phyloP scores from a whole-genome alignment of 2,113 vertebrate species.

The Peromyscus leucopus region DNA sequence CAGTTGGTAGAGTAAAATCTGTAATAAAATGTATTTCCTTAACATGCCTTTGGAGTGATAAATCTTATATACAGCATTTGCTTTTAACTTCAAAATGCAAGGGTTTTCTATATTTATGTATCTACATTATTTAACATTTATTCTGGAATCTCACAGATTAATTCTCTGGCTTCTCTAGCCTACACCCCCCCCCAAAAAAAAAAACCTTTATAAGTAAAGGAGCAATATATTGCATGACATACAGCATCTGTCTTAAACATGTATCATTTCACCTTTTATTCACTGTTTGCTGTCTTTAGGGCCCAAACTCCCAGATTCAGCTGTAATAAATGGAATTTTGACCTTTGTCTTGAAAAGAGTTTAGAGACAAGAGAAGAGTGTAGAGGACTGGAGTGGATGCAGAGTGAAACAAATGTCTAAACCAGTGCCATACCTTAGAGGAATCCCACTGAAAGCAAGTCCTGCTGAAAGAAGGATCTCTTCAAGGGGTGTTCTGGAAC shows the following conservation, averaged over 20 bases:
- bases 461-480: not conserved
- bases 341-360: slow-evolving; percentile 50
- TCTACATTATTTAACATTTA: slow-evolving; percentile 36
- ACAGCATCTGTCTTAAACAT: not conserved
- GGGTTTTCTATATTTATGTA: not conserved
- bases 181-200: not conserved
- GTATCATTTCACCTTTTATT: not conserved
- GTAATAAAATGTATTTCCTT: slow-evolving; percentile 56
- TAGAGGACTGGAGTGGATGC: not conserved
- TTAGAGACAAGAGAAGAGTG: not conserved
- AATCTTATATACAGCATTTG: slow-evolving; percentile 3
- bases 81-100: slow-evolving; percentile 41
- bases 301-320: not conserved
- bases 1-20: not conserved
- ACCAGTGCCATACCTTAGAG: slow-evolving; percentile 28
- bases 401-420: slow-evolving; percentile 43
- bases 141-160: not conserved
- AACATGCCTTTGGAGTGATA: not conserved
- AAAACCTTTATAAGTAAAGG: not conserved
- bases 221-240: slow-evolving; percentile 39
- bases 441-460: slow-evolving; percentile 61
- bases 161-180: slow-evolving; percentile 6
- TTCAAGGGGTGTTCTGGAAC: not conserved
- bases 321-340: slow-evolving; percentile 37
- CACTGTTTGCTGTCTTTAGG: slow-evolving; percentile 21